These are phyloP conservation scores for Porphyrio hochstetteri DNA, from an alignment of 2,113 vertebrate species.

Conservation along the genomic window DNA sequence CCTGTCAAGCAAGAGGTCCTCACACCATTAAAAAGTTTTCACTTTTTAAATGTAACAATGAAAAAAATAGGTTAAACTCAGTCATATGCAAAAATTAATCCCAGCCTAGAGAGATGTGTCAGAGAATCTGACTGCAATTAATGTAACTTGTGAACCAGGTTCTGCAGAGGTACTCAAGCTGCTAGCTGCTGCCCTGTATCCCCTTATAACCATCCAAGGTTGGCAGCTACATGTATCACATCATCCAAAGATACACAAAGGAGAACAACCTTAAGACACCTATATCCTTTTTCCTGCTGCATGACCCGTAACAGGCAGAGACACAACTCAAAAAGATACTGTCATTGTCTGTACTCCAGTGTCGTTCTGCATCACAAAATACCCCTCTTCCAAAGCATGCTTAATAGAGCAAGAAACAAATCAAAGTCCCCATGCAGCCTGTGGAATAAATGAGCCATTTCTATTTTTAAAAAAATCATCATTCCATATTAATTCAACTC, in stretches of 20 bases:
- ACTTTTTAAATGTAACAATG: background rate
- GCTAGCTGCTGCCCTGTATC: background rate
- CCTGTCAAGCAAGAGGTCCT: background rate
- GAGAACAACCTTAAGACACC: background rate
- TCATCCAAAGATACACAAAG: background rate
- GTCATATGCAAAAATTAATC: background rate
- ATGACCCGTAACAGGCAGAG: background rate
- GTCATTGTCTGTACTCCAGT: background rate
- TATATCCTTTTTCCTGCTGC: background rate
- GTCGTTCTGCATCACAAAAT: background rate
- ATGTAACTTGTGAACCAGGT: background rate
- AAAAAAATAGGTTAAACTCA: background rate
- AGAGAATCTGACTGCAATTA: background rate
- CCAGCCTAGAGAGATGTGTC: background rate
- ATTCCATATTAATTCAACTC: background rate
- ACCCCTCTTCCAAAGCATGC: fast-evolving
- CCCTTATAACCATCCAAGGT: background rate
- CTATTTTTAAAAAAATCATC: background rate
- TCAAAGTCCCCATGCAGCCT: background rate
- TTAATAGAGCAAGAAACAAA: background rate
- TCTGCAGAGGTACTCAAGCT: background rate
- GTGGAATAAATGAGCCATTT: background rate
- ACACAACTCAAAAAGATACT: fast-evolving
- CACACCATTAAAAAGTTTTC: background rate
- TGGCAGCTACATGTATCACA: background rate